Conservation (phyloP, 2,113 vertebrate species). For the Chaetorhynchus papuensis region DNA sequence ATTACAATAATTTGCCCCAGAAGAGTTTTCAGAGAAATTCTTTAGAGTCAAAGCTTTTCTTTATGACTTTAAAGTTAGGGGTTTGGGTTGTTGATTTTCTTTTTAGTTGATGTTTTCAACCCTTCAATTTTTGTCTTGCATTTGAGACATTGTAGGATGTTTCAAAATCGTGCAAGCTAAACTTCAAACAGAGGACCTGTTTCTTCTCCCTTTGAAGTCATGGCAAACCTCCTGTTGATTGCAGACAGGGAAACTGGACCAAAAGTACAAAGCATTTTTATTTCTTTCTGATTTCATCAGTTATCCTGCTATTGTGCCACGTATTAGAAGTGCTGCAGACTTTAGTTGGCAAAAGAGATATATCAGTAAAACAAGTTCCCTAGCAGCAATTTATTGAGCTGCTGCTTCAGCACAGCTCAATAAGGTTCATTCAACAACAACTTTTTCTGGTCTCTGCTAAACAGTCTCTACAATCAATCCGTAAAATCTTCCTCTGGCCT, state of each 20-base stretch:
- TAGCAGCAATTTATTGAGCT: not conserved
- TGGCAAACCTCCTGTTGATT: not conserved
- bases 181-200: slow-evolving; percentile 5
- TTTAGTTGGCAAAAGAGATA: not conserved
- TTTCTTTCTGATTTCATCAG: not conserved
- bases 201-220: slow-evolving; percentile 24
- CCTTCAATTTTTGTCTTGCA: not conserved
- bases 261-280: not conserved
- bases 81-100: not conserved
- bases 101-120: slow-evolving; percentile 39
- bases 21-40: not conserved
- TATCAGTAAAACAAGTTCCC: not conserved
- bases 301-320: not conserved
- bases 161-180: not conserved
- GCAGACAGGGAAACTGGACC: not conserved
- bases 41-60: not conserved
- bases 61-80: not conserved
- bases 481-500: not conserved
- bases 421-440: not conserved
- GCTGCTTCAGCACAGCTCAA: not conserved
- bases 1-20: not conserved
- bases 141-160: not conserved
- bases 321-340: not conserved
- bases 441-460: not conserved
- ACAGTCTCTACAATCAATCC: not conserved